Evolutionary conservation across 2,888 invertebrate genomes (phyloP).

Genomic region (Lamproptera curius): DNA sequence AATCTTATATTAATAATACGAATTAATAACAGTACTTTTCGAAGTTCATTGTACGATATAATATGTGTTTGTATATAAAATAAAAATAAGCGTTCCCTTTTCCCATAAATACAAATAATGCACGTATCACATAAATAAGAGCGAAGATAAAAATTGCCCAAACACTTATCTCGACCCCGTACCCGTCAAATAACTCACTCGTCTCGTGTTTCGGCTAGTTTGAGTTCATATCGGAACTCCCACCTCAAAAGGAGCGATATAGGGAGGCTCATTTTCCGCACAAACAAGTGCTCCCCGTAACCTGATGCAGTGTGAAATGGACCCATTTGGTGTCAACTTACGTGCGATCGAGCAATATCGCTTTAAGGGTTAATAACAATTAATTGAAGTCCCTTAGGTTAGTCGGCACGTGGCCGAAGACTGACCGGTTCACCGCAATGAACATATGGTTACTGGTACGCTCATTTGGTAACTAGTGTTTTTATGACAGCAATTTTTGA

Average conservation of each 20-base stretch:
- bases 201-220: slow-evolving; percentile 15
- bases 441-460: slow-evolving; percentile 47
- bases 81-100: neutral
- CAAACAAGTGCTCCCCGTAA: slow-evolving; percentile 36
- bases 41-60: too few relatives aligned
- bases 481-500: too few relatives aligned
- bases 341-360: slow-evolving; percentile 38
- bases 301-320: slow-evolving; percentile 46
- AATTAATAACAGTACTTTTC: too few relatives aligned
- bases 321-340: slow-evolving; percentile 37
- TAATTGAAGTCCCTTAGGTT: slow-evolving; percentile 62
- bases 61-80: neutral
- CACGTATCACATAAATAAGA: neutral
- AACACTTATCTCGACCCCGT: slow-evolving; percentile 6
- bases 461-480: too few relatives aligned
- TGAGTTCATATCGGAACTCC: slow-evolving; percentile 11
- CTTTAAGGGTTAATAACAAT: slow-evolving; percentile 59
- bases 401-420: slow-evolving; percentile 51
- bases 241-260: slow-evolving; percentile 8
- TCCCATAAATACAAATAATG: neutral
- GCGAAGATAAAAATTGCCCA: slow-evolving; percentile 1
- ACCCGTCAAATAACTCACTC: slow-evolving; percentile 7
- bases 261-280: slow-evolving; percentile 24
- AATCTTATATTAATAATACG: too few relatives aligned
- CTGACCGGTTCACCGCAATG: slow-evolving; percentile 44